These are phyloP conservation scores for Drosophila mimica DNA, from an alignment of 2,888 invertebrate genomes.

Conservation along the genomic window DNA sequence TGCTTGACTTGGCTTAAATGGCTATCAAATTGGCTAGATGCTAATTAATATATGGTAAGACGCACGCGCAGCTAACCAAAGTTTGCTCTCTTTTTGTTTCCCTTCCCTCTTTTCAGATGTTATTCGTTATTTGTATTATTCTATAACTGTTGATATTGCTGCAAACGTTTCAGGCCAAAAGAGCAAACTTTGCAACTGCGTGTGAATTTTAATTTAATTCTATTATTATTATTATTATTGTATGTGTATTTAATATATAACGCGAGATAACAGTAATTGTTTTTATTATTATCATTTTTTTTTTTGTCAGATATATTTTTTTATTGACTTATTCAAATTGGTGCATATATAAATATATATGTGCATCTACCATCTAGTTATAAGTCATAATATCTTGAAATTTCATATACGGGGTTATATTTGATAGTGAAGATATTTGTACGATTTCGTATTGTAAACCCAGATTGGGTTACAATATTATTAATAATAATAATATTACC, in stretches of 20 bases:
- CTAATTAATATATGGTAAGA: not conserved
- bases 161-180: not conserved
- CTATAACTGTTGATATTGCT: not conserved
- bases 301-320: not conserved
- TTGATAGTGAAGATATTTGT: not conserved
- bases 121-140: not conserved
- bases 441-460: not conserved
- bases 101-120: not conserved
- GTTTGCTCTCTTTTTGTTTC: constrained; percentile 1
- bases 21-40: not conserved
- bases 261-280: not conserved
- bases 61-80: not conserved
- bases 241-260: not conserved
- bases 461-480: not conserved
- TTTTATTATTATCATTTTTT: not conserved
- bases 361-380: not conserved
- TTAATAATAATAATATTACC: no score
- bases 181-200: constrained; percentile 24
- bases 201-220: constrained; percentile 13
- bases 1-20: not conserved
- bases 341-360: not conserved
- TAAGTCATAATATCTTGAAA: not conserved
- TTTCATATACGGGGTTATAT: not conserved
- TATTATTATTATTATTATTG: no score
- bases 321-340: not conserved